Conservation (phyloP, 1,140 invertebrate species). For the Calosoma granatense region DNA sequence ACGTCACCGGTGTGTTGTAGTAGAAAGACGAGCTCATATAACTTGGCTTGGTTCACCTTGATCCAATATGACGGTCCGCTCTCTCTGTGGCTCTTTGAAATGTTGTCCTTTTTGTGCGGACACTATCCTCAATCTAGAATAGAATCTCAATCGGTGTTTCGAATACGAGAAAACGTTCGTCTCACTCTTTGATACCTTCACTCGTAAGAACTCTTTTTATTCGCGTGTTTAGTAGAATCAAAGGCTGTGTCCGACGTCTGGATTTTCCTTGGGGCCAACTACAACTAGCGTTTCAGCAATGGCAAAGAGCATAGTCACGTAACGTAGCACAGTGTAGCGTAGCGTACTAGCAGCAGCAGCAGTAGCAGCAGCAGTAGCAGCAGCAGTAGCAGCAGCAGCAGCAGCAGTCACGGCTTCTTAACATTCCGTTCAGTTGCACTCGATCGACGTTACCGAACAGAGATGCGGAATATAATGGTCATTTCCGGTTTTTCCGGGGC, state of each 20-base stretch:
- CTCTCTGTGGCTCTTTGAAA: neutral
- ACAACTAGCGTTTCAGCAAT: neutral
- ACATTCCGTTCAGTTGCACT: neutral
- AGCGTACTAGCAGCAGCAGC: too few relatives aligned
- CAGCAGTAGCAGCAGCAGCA: too few relatives aligned
- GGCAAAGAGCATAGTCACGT: too few relatives aligned
- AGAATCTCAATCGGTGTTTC: neutral
- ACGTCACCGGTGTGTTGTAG: too few relatives aligned
- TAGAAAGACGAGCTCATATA: too few relatives aligned
- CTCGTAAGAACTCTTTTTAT: neutral
- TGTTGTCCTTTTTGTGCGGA: neutral
- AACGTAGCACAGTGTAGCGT: too few relatives aligned
- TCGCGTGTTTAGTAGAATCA: neutral
- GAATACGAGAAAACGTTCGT: neutral
- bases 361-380: too few relatives aligned
- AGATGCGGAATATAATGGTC: neutral
- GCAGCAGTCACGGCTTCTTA: too few relatives aligned
- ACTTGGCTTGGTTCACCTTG: neutral
- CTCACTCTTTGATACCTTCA: neutral
- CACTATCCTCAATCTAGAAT: neutral
- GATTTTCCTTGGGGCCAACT: too few relatives aligned
- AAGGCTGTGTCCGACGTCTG: neutral
- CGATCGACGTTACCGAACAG: neutral
- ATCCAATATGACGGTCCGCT: neutral
- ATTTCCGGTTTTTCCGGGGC: neutral